A percentile compares a stretch with the other conserved stretches of the same genome.
phyloP scores from a whole-genome alignment of 2,888 invertebrate genomes.

The Apoda limacodes region DNA sequence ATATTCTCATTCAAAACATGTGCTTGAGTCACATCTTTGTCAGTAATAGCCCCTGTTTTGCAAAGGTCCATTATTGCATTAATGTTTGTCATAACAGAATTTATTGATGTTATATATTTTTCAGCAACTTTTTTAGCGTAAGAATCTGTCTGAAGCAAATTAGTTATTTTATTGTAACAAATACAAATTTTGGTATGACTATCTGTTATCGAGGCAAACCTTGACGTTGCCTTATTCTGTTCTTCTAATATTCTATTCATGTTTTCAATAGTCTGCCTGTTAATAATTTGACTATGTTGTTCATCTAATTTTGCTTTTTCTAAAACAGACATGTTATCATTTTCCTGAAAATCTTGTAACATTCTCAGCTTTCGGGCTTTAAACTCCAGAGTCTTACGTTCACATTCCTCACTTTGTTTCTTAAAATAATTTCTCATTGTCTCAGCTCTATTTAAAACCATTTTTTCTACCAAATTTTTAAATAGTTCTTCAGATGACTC shows the following conservation, averaged over 20 bases:
- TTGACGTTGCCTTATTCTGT: constrained; percentile 50
- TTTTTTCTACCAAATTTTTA: constrained; percentile 41
- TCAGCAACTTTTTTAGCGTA: constrained; percentile 46
- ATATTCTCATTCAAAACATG: constrained; percentile 55
- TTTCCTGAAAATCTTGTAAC: constrained; percentile 51
- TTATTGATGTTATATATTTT: constrained; percentile 49
- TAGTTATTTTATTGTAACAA: constrained; percentile 67
- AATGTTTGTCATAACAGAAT: constrained; percentile 48
- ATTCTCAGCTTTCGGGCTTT: constrained; percentile 48
- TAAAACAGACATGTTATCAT: constrained; percentile 58
- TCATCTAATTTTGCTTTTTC: constrained; percentile 58
- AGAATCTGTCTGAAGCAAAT: constrained; percentile 52
- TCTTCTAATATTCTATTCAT: constrained; percentile 63
- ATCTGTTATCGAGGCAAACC: constrained; percentile 66
- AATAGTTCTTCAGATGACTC: constrained; percentile 38
- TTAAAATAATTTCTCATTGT: constrained; percentile 37
- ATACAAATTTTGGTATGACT: constrained; percentile 67
- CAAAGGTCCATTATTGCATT: constrained; percentile 53
- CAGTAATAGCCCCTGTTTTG: constrained; percentile 48
- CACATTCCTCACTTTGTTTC: constrained; percentile 44
- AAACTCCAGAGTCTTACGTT: constrained; percentile 48
- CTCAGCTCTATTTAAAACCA: constrained; percentile 43
- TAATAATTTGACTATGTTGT: constrained; percentile 53
- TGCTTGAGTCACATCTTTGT: constrained; percentile 68
- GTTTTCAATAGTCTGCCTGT: constrained; percentile 52